phyloP scores from a whole-genome alignment of 1,140 invertebrate species.

The Teleopsis dalmanni region DNA sequence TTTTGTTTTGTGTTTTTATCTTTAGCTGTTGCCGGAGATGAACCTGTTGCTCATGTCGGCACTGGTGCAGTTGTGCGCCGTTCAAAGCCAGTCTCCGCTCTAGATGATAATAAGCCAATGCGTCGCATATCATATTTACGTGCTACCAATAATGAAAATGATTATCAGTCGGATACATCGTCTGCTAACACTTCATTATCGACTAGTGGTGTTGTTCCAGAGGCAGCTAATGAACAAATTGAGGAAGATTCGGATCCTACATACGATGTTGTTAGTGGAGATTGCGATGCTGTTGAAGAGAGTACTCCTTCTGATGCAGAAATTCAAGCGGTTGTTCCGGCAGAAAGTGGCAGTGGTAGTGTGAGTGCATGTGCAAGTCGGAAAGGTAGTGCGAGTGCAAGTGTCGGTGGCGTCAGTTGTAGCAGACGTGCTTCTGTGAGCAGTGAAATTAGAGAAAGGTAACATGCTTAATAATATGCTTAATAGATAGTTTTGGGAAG shows the following conservation, averaged over 20 bases:
- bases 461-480: background rate
- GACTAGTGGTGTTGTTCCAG: slow-evolving; percentile 37
- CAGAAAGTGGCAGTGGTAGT: slow-evolving; percentile 4
- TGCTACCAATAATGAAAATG: slow-evolving; percentile 58
- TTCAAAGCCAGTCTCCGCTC: slow-evolving; percentile 29
- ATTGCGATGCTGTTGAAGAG: slow-evolving; percentile 33
- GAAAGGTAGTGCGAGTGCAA: slow-evolving; percentile 1
- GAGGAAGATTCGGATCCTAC: slow-evolving; percentile 39
- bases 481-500: background rate
- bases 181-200: slow-evolving; percentile 55
- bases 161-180: slow-evolving; percentile 50
- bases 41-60: slow-evolving; percentile 14
- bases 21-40: background rate
- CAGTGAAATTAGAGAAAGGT: slow-evolving; percentile 40
- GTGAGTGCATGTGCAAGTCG: no score
- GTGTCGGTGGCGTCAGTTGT: slow-evolving; percentile 10
- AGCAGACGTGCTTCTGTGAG: slow-evolving; percentile 35
- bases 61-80: slow-evolving; percentile 27
- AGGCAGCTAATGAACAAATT: slow-evolving; percentile 12
- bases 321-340: slow-evolving; percentile 1
- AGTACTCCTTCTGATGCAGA: no score
- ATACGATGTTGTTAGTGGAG: slow-evolving; percentile 32
- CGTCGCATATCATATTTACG: slow-evolving; percentile 84
- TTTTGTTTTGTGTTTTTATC: slow-evolving; percentile 2
- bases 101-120: slow-evolving; percentile 73